Evolutionary conservation across 2,113 vertebrate genomes (phyloP).

Genomic region (Phrynocephalus versicolor): DNA sequence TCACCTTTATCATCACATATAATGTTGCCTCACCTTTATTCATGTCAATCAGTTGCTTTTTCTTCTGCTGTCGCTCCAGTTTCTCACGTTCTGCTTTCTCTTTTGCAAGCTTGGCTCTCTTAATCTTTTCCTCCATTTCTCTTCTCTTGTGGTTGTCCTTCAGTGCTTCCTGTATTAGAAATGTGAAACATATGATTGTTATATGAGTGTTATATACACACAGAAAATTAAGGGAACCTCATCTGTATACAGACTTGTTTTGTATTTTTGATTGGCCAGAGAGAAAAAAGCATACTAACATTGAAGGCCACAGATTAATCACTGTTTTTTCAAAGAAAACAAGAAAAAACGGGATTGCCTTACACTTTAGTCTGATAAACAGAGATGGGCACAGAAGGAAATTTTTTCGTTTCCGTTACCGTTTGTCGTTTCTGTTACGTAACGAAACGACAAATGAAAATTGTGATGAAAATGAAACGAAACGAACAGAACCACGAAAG

Average conservation of each 20-base stretch:
- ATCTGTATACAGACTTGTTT: neutral
- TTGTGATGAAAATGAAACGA: too few species aligned
- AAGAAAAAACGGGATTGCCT: too few species aligned
- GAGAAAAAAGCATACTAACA: too few species aligned
- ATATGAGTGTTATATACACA: slow-evolving; percentile 30
- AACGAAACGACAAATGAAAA: too few species aligned
- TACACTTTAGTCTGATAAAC: too few species aligned
- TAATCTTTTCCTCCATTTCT: slow-evolving; percentile 96
- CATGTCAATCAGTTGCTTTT: slow-evolving; percentile 97
- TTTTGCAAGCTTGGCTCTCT: slow-evolving; percentile 95
- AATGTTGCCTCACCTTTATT: slow-evolving; percentile 88
- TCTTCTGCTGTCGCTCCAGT: slow-evolving; percentile 93
- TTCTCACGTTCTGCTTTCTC: slow-evolving; percentile 97
- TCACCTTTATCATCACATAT: neutral
- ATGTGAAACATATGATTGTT: slow-evolving; percentile 28
- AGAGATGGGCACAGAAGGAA: too few species aligned
- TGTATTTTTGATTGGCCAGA: slow-evolving; percentile 12
- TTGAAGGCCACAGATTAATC: too few species aligned
- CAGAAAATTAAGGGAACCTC: neutral
- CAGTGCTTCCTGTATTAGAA: slow-evolving; percentile 84
- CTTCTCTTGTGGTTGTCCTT: slow-evolving; percentile 97
- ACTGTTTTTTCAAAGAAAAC: slow-evolving; percentile 12
- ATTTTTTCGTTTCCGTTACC: too few species aligned
- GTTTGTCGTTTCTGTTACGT: too few species aligned
- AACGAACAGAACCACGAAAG: too few species aligned